A percentile compares a stretch with the other conserved stretches of the same genome.
These are phyloP conservation scores for Holocentrus rufus DNA, from an alignment of 2,797 vertebrate species.

Conservation along the genomic window DNA sequence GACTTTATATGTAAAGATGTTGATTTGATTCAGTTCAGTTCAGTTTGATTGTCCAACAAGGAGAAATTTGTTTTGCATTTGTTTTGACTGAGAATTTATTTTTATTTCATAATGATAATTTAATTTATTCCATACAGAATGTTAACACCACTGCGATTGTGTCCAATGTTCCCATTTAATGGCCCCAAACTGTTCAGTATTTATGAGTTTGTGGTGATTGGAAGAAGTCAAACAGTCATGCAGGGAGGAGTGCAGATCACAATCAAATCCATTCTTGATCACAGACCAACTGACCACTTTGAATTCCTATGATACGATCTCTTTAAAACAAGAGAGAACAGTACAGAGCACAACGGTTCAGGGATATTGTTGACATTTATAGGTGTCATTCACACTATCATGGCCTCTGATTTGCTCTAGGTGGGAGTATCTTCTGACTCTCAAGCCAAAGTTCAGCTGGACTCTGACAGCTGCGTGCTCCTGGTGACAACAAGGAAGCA, in stretches of 20 bases:
- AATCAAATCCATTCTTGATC: too few species aligned
- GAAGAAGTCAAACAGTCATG: too few species aligned
- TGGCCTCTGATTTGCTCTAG: not conserved
- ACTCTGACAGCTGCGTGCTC: constrained; percentile 38
- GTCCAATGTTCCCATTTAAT: not conserved
- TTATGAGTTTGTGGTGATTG: not conserved
- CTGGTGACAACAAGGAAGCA: constrained; percentile 1
- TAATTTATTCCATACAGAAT: too few species aligned
- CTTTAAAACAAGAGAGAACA: too few species aligned
- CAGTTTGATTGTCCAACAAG: too few species aligned
- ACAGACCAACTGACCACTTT: too few species aligned
- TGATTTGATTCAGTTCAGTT: too few species aligned
- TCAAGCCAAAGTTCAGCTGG: constrained; percentile 48
- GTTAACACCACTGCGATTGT: not conserved
- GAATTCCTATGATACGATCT: too few species aligned
- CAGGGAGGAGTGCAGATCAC: too few species aligned
- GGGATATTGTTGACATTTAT: not conserved
- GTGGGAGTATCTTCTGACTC: constrained; percentile 3
- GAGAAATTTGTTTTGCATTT: too few species aligned
- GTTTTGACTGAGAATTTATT: too few species aligned
- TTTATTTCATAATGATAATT: too few species aligned
- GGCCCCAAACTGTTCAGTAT: not conserved
- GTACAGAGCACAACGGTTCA: not conserved
- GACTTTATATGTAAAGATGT: not conserved
- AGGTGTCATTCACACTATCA: not conserved